Base-by-base conservation (phyloP, 2,113 vertebrate genomes). In the Misgurnus mizolepis region DNA sequence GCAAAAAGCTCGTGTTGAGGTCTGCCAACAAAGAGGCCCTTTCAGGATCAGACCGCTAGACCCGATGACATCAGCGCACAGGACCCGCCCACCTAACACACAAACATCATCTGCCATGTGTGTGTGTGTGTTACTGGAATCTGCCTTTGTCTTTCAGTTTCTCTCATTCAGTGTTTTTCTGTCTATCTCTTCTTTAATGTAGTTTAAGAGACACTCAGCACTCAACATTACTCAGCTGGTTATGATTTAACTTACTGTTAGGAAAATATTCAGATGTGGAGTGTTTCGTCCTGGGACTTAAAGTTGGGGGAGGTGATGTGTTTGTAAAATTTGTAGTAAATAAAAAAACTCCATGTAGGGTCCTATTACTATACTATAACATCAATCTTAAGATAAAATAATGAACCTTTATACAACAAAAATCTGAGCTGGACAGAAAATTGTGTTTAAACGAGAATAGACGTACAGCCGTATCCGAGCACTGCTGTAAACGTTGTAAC, bases 1-100 rank as follows among this genome's bases (percentile, higher is more conserved):
- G 90, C 89, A 75, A 86, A 91, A 91, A 86, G 92, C 94, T 91
- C 89, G 88, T 88, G 89, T 91, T 92, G 71, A 40, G 86, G 88
- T 71, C 91, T 84, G 94, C 94, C 96, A 97, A 98, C 96, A 98
- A 98, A 97, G 96, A 93, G 94, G 93, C 94, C 92, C 93, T 95
- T 95, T 94, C 94, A 93, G 90, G 91, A 91, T 86, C 89, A 85
- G 93, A 90, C 90, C 89, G 90, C 89, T 92, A 92, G 90, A 91
- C 93, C 93, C 93, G 89, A 84, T 95, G 96, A 96, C 95, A 95
- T 96, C 96, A 95, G 92, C 89, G 85, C 86, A 53, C 65, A 79
- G 86, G 91, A 87, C 89, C 93, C 95, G 93, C 95, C 95, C 93
- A 93, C 93, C 83, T 88, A 80, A 88, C 86, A 86, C 87, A 86